Evolutionary conservation across 2,888 invertebrate species (phyloP).

Genomic region (Nematopogon swammerdamellus): DNA sequence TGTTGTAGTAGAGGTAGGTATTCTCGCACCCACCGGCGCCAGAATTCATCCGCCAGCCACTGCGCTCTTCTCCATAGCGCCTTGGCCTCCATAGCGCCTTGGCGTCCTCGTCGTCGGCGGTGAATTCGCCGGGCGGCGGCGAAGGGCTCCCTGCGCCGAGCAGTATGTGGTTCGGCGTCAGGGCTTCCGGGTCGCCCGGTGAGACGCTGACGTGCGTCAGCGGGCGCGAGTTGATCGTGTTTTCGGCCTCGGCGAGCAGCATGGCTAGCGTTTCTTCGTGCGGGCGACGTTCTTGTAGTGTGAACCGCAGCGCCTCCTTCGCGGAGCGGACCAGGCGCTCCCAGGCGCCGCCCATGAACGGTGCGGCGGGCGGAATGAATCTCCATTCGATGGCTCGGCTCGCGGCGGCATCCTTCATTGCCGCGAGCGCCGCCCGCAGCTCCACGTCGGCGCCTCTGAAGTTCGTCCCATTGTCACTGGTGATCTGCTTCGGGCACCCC

Average conservation of each 20-base stretch:
- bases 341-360: neutral
- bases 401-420: neutral
- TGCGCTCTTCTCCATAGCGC: slow-evolving; percentile 5
- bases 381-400: neutral
- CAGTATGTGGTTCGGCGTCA: slow-evolving; percentile 3
- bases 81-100: slow-evolving; percentile 3
- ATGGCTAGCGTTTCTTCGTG: slow-evolving; percentile 1
- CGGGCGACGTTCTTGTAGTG: neutral
- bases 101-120: neutral
- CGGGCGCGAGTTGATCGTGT: slow-evolving; percentile 1
- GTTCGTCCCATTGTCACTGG: neutral
- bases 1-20: slow-evolving; percentile 5
- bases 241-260: slow-evolving; percentile 2
- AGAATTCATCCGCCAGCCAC: slow-evolving; percentile 7
- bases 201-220: neutral
- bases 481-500: neutral
- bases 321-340: neutral
- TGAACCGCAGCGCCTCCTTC: neutral
- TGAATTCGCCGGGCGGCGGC: neutral
- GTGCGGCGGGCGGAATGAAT: neutral
- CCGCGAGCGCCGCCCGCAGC: neutral
- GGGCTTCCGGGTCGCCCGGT: neutral
- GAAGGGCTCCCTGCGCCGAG: neutral
- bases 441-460: neutral
- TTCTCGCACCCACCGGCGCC: slow-evolving; percentile 7